A percentile compares a stretch with the other conserved stretches of the same genome.
These are phyloP conservation scores for Phenacoccus solenopsis DNA, from an alignment of 1,140 invertebrate genomes.

Conservation along the genomic window DNA sequence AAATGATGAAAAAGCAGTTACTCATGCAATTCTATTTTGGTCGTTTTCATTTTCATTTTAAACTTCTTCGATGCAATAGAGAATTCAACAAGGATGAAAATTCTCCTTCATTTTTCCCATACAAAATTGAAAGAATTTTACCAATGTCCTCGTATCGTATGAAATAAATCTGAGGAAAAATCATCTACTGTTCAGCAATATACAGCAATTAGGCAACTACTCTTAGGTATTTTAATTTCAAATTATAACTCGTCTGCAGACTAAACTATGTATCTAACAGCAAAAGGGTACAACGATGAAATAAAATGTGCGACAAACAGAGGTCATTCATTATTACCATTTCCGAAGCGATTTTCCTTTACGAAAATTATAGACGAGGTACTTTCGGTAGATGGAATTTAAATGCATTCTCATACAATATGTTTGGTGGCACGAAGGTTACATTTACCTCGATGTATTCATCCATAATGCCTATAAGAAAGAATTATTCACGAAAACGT, in stretches of 20 bases:
- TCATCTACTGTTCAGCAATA: neutral
- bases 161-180: too few species aligned
- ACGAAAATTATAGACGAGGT: neutral
- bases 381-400: neutral
- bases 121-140: too few species aligned
- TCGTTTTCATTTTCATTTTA: too few species aligned
- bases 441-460: neutral
- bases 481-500: neutral
- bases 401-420: neutral
- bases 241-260: neutral
- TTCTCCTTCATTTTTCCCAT: too few species aligned
- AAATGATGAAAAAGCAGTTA: too few species aligned
- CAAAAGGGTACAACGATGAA: neutral
- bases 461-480: neutral
- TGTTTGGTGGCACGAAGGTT: neutral
- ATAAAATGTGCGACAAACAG: neutral
- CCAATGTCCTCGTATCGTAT: too few species aligned
- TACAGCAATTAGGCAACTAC: neutral
- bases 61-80: too few species aligned
- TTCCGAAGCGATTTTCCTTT: neutral
- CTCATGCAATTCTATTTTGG: too few species aligned
- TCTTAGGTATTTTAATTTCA: too few species aligned
- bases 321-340: neutral
- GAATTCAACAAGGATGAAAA: too few species aligned
- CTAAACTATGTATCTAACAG: neutral